Evolutionary conservation across 2,888 invertebrate genomes (phyloP).

Genomic region (Pollenia griseotomentosa): DNA sequence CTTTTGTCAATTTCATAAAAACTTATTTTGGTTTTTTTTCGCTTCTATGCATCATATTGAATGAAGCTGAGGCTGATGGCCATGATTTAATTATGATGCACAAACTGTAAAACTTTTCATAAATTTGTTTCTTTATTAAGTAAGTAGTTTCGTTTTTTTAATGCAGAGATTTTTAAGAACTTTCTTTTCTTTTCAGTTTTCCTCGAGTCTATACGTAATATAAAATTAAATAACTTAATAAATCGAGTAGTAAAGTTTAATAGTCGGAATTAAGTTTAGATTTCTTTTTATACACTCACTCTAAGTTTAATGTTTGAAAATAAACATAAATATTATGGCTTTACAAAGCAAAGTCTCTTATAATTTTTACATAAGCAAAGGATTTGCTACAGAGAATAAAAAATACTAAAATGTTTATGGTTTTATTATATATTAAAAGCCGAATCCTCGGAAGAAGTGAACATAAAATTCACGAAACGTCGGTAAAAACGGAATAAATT

Average conservation of each 20-base stretch:
- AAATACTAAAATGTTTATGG: no score
- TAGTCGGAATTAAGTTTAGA: slow-evolving; percentile 22
- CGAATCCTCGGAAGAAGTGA: no score
- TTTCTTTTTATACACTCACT: slow-evolving; percentile 25
- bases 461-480: no score
- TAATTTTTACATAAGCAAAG: no score
- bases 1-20: slow-evolving; percentile 68
- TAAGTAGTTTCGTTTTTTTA: slow-evolving; percentile 33
- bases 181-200: slow-evolving; percentile 46
- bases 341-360: no score
- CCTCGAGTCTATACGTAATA: slow-evolving; percentile 2
- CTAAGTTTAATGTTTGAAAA: slow-evolving; percentile 1
- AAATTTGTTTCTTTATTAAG: neutral
- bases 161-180: slow-evolving; percentile 67
- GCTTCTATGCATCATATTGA: slow-evolving; percentile 35
- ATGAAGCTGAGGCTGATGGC: slow-evolving; percentile 9
- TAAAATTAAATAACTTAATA: neutral
- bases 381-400: no score
- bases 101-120: slow-evolving; percentile 34
- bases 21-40: neutral
- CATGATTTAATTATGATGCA: slow-evolving; percentile 46
- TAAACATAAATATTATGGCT: neutral
- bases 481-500: no score
- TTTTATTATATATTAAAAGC: no score
- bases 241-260: slow-evolving; percentile 21